These are phyloP conservation scores for Mus pahari DNA, from an alignment of 2,113 vertebrate genomes.

Conservation along the genomic window DNA sequence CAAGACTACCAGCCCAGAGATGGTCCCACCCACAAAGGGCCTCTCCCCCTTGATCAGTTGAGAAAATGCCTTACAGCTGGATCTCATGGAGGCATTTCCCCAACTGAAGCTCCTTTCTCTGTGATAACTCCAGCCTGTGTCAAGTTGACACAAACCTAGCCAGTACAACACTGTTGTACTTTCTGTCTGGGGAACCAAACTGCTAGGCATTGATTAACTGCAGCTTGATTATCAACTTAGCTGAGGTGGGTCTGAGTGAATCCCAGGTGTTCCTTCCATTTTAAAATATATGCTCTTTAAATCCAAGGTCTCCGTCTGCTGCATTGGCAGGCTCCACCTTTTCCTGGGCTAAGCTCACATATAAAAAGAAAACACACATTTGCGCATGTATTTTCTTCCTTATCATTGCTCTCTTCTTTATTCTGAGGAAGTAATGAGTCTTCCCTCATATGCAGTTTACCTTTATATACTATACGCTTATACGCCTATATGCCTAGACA, in stretches of 20 bases:
- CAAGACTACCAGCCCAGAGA: too few relatives aligned
- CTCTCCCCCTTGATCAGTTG: too few relatives aligned
- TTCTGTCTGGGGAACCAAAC: not conserved
- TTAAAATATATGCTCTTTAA: not conserved
- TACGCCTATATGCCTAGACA: not conserved
- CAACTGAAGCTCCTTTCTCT: too few relatives aligned
- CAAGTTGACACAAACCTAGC: too few relatives aligned
- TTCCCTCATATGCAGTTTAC: not conserved
- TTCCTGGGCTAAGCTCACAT: not conserved
- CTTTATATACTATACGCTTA: not conserved
- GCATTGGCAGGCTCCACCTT: not conserved
- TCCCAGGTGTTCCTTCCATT: not conserved
- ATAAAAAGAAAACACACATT: not conserved
- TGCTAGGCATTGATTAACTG: not conserved
- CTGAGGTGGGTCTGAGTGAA: not conserved
- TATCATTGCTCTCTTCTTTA: not conserved
- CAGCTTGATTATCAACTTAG: not conserved
- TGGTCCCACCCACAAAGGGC: too few relatives aligned
- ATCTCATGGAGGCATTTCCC: too few relatives aligned
- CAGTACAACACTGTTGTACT: not conserved
- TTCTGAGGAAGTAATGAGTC: not conserved
- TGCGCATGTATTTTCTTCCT: not conserved
- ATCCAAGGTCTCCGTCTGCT: not conserved
- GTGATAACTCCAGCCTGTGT: too few relatives aligned
- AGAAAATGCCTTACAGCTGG: too few relatives aligned